Evolutionary conservation across 2,797 vertebrate genomes (phyloP).

Genomic region (Rhinogobio ventralis): DNA sequence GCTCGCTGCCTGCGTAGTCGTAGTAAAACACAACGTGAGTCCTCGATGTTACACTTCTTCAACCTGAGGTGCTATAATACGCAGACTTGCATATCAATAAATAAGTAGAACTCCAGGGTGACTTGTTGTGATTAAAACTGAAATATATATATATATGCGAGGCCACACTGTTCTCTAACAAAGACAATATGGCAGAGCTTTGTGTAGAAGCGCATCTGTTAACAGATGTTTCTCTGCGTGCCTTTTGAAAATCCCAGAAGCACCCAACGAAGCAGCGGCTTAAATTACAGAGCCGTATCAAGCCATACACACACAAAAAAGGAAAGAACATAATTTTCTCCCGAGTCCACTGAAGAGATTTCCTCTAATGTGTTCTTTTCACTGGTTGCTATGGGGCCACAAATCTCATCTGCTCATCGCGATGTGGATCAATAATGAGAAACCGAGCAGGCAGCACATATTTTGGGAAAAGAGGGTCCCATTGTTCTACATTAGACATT

Average conservation of each 20-base stretch:
- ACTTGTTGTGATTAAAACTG: slow-evolving; percentile 33
- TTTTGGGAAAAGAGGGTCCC: slow-evolving; percentile 29
- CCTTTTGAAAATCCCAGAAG: slow-evolving; percentile 27
- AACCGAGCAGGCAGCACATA: slow-evolving; percentile 7
- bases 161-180: slow-evolving; percentile 1
- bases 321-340: slow-evolving; percentile 7
- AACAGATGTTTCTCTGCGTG: slow-evolving; percentile 45
- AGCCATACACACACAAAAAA: not conserved
- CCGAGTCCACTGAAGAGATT: slow-evolving; percentile 22
- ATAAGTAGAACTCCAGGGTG: slow-evolving; percentile 23
- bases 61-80: slow-evolving; percentile 17
- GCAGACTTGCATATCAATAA: slow-evolving; percentile 26
- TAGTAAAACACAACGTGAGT: slow-evolving; percentile 22
- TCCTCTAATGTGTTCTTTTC: slow-evolving; percentile 31
- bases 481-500: slow-evolving; percentile 38
- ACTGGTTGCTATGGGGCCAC: slow-evolving; percentile 29
- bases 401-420: slow-evolving; percentile 35
- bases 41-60: not conserved
- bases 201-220: slow-evolving; percentile 15
- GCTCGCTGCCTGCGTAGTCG: not conserved
- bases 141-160: slow-evolving; percentile 2
- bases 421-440: slow-evolving; percentile 36
- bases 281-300: slow-evolving; percentile 21
- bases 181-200: slow-evolving; percentile 17
- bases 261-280: not conserved